Evolutionary conservation across 2,113 vertebrate species (phyloP), one percentile per base, ranked within the genome.

Genomic region (Podiceps cristatus): DNA sequence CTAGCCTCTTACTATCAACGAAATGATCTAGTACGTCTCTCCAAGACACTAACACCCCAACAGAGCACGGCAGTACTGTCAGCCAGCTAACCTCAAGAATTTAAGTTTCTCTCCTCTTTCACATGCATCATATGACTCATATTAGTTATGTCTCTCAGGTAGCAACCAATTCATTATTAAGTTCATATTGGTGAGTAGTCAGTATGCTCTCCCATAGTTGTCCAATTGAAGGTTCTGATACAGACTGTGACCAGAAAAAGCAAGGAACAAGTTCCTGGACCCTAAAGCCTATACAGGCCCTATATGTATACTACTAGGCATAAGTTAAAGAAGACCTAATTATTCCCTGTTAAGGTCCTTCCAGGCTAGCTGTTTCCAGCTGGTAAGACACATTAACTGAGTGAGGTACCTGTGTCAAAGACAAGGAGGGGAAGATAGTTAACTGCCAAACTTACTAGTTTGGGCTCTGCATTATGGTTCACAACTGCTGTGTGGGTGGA

Each of bases 291-390:
- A 25, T 11, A 18, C 28, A 58, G 25, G 23, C 31, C 25, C 28
- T 82, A 69, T 29, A 47, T 1, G 7, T 28, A 49, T n/a, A 19
- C 11, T 1, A 1, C 31, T 16, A 59, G 13, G 9, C 0, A 2
- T 42, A 72, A 75, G 11, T 63, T 40, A 75, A n/a, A 42, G 42
- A 86, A 28, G 18, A 71, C 18, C 4, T 63, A 33, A 47, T 29
- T 84, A 25, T 60, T 35, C 52, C 53, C 11, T 66, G 3, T 28
- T 86, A 62, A 31, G 24, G 12, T 53, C 11, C 45, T 19, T 68
- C 24, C 63, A 29, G 35, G 59, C 29, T n/a, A 52, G 19, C 45
- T 35, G 35, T 25, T 77, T 68, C 31, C 16, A 64, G 14, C 3
- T 55, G 33, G 18, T 59, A 56, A 60, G 11, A 63, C 7, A 31